Percentiles rank a stretch among this genome's conserved stretches.
Conservation (phyloP, 2,888 invertebrate species). For the Ormyrus labotus region DNA sequence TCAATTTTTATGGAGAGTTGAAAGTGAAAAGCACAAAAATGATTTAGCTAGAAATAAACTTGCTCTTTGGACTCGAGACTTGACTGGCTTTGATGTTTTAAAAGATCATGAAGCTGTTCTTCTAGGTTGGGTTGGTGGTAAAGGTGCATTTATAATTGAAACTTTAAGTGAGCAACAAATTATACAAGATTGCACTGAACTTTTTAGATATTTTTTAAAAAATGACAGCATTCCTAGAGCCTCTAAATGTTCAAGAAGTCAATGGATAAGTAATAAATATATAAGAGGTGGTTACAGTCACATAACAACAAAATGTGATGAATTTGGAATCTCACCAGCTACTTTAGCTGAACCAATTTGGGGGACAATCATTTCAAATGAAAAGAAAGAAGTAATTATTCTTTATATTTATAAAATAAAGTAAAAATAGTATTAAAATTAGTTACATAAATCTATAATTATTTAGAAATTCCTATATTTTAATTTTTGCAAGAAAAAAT, state of each 20-base stretch:
- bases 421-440: no score
- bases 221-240: slow-evolving; percentile 76
- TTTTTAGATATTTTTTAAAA: slow-evolving; percentile 77
- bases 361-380: slow-evolving; percentile 61
- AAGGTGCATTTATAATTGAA: slow-evolving; percentile 80
- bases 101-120: slow-evolving; percentile 76
- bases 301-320: slow-evolving; percentile 77
- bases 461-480: no score
- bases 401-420: no score
- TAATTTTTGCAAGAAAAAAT: no score
- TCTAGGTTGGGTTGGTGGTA: slow-evolving; percentile 82
- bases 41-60: slow-evolving; percentile 60
- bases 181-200: slow-evolving; percentile 76
- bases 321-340: slow-evolving; percentile 71
- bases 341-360: slow-evolving; percentile 75
- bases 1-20: slow-evolving; percentile 78
- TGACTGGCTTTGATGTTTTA: slow-evolving; percentile 82
- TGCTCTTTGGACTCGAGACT: slow-evolving; percentile 78
- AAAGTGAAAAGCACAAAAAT: slow-evolving; percentile 54
- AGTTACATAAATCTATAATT: no score
- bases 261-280: slow-evolving; percentile 79
- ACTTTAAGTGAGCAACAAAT: slow-evolving; percentile 77
- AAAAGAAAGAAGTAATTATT: slow-evolving; percentile 60
- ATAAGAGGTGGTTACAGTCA: slow-evolving; percentile 80
- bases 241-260: slow-evolving; percentile 75